Evolutionary conservation across 2,797 vertebrate species (phyloP).

Genomic region (Scyliorhinus canicula): DNA sequence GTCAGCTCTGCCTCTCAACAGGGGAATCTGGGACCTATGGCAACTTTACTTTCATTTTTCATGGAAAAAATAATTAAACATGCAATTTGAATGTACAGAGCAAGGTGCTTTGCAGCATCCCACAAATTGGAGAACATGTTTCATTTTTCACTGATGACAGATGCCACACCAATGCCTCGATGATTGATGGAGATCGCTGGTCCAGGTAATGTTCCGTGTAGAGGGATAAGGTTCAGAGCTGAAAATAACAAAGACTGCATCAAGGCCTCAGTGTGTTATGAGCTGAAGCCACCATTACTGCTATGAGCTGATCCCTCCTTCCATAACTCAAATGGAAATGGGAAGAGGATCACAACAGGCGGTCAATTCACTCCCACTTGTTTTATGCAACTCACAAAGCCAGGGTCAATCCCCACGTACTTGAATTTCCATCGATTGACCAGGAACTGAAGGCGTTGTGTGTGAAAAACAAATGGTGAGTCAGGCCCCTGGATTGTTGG

Average conservation of each 20-base stretch:
- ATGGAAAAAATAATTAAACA: background rate
- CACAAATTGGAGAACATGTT: background rate
- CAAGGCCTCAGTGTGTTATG: background rate
- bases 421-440: background rate
- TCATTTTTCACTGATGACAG: background rate
- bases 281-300: background rate
- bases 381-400: background rate
- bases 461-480: background rate
- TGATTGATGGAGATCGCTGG: background rate
- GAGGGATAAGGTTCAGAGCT: background rate
- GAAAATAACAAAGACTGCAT: background rate
- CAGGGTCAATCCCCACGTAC: background rate
- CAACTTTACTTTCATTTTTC: no score
- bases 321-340: background rate
- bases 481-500: background rate
- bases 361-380: no score
- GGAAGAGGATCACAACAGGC: no score
- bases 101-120: background rate
- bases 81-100: background rate
- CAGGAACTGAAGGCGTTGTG: background rate
- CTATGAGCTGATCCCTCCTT: background rate
- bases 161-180: background rate
- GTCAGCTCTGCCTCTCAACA: no score
- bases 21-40: no score
- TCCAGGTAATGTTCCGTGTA: background rate